These are phyloP conservation scores for Apeira syringaria DNA, from an alignment of 2,888 invertebrate species.

Conservation along the genomic window DNA sequence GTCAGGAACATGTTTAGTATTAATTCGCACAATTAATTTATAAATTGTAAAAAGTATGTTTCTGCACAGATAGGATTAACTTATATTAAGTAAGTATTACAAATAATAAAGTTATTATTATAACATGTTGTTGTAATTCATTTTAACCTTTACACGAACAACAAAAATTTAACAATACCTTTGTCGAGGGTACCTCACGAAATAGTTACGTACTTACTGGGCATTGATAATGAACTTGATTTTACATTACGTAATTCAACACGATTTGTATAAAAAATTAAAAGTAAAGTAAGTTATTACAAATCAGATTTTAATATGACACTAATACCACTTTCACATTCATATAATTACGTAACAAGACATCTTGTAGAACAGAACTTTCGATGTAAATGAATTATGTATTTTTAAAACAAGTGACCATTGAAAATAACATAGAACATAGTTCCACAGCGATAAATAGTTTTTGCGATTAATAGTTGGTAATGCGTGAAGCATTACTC, in stretches of 20 bases:
- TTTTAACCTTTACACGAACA: slow-evolving; percentile 1
- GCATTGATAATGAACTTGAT: slow-evolving; percentile 12
- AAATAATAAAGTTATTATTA: slow-evolving; percentile 55
- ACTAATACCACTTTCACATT: slow-evolving; percentile 1
- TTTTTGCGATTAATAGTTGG: too few species aligned
- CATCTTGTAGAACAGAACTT: too few species aligned
- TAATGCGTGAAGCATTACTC: too few species aligned
- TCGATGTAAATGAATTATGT: too few species aligned
- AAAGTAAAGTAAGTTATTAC: background rate
- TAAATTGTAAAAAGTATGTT: slow-evolving; percentile 67
- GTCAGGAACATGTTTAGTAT: slow-evolving; percentile 34
- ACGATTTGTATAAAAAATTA: slow-evolving; percentile 4
- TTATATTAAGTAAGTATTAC: slow-evolving; percentile 68
- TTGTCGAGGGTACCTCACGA: slow-evolving; percentile 6
- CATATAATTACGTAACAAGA: too few species aligned
- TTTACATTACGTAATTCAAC: slow-evolving; percentile 8
- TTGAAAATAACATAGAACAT: too few species aligned
- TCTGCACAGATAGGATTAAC: slow-evolving; percentile 71
- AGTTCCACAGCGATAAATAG: too few species aligned
- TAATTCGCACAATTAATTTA: slow-evolving; percentile 47
- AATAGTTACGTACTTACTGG: background rate
- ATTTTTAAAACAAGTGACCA: too few species aligned
- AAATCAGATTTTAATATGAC: background rate
- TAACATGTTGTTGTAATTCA: slow-evolving; percentile 32
- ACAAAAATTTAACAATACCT: slow-evolving; percentile 9